A percentile compares a stretch with the other conserved stretches of the same genome.
Evolutionary conservation across 2,888 invertebrate species (phyloP).

Genomic region (Apodemia hepburni): DNA sequence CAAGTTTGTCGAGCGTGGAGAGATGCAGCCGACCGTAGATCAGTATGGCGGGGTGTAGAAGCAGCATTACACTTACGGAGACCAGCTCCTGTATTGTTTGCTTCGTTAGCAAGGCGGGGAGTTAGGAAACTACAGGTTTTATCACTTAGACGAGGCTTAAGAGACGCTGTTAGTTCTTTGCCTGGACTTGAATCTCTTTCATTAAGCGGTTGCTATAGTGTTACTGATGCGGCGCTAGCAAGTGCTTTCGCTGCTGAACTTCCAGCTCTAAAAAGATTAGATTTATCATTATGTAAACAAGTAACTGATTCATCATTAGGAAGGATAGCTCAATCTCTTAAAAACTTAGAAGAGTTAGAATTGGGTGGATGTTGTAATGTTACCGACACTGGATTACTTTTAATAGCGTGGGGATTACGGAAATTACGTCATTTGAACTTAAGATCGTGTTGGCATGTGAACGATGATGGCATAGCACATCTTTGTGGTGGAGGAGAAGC

Average conservation of each 20-base stretch:
- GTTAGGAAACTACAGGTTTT: conserved; percentile 94
- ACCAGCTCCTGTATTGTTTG: conserved; percentile 91
- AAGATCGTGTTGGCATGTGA: conserved; percentile 95
- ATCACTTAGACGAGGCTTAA: conserved; percentile 89
- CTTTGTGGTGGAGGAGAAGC: conserved; percentile 88
- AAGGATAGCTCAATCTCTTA: conserved; percentile 90
- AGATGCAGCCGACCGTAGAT: conserved; percentile 94
- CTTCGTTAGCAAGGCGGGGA: conserved; percentile 91
- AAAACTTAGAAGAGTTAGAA: conserved; percentile 92
- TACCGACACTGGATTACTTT: conserved; percentile 91
- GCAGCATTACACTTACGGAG: conserved; percentile 93
- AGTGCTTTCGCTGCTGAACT: conserved; percentile 90
- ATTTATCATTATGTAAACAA: conserved; percentile 96
- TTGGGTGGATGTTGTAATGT: conserved; percentile 95
- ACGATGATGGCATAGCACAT: conserved; percentile 94
- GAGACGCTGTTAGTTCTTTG: conserved; percentile 92
- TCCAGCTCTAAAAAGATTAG: conserved; percentile 88
- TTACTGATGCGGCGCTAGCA: conserved; percentile 91
- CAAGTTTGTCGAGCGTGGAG: conserved; percentile 94
- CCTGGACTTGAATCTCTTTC: conserved; percentile 93
- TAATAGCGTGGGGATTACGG: conserved; percentile 93
- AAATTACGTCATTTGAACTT: conserved; percentile 92
- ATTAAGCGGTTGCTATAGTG: conserved; percentile 95
- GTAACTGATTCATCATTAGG: conserved; percentile 94
- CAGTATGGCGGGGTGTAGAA: conserved; percentile 96